Conservation (phyloP, 2,797 vertebrate species). For the Salmo trutta region DNA sequence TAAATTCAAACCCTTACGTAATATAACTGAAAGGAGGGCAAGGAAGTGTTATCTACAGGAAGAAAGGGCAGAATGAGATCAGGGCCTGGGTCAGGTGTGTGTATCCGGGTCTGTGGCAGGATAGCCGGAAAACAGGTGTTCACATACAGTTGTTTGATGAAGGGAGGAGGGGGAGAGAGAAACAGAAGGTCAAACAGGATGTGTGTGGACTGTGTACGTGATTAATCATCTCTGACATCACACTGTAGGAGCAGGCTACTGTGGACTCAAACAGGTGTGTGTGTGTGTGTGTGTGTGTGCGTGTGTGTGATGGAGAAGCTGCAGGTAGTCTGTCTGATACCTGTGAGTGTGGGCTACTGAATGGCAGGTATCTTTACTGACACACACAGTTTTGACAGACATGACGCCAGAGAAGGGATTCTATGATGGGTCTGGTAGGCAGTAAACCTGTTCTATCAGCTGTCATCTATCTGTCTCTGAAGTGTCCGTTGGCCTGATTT, state of each 20-base stretch:
- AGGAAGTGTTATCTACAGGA: not conserved
- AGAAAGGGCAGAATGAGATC: not conserved
- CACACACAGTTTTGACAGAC: not conserved
- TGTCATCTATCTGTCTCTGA: not conserved
- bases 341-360: not conserved
- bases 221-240: not conserved
- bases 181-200: conserved; percentile 8
- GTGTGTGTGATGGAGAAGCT: not conserved
- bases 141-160: conserved; percentile 33
- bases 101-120: conserved; percentile 33
- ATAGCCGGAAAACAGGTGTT: conserved; percentile 13
- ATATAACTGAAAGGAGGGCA: not conserved
- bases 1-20: not conserved
- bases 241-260: no score
- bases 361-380: no score
- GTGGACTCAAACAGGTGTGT: not conserved
- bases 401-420: no score
- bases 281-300: conserved; percentile 9
- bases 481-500: conserved; percentile 26
- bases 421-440: no score
- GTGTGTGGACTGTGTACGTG: not conserved
- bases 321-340: not conserved
- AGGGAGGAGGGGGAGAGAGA: conserved; percentile 18
- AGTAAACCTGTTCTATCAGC: not conserved
- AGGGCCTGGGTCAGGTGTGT: not conserved